Evolutionary conservation across 2,113 vertebrate genomes (phyloP).

Genomic region (Potamarius usumacintae): DNA sequence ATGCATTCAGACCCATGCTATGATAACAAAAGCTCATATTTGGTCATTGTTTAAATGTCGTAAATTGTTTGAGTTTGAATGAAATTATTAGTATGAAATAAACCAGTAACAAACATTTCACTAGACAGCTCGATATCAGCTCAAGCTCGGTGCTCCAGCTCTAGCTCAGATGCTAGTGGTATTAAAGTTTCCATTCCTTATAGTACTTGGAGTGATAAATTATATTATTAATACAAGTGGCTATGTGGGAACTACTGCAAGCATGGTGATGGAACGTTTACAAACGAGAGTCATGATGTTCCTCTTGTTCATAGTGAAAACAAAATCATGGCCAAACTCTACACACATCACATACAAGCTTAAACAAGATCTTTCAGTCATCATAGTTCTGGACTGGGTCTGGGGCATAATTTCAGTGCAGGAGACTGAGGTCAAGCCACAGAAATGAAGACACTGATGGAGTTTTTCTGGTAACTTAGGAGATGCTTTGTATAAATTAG

Average conservation of each 20-base stretch:
- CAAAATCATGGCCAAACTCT: constrained; percentile 19
- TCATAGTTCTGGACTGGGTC: constrained; percentile 9
- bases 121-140: neutral
- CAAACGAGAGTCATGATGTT: constrained; percentile 7
- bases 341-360: neutral
- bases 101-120: neutral
- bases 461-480: constrained; percentile 24
- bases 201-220: neutral
- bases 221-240: neutral
- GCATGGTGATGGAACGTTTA: neutral
- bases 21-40: neutral
- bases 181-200: neutral
- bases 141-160: neutral
- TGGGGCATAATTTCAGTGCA: constrained; percentile 1
- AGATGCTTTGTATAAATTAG: neutral
- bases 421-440: constrained; percentile 22
- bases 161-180: neutral
- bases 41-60: neutral
- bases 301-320: constrained; percentile 21
- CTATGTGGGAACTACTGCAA: constrained; percentile 11
- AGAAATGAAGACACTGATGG: constrained; percentile 16
- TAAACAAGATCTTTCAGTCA: constrained; percentile 18
- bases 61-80: neutral
- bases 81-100: neutral
- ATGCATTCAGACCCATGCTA: neutral